A percentile compares a stretch with the other conserved stretches of the same genome.
phyloP scores from a whole-genome alignment of 2,113 vertebrate genomes.

The Amblyopsis rosae region DNA sequence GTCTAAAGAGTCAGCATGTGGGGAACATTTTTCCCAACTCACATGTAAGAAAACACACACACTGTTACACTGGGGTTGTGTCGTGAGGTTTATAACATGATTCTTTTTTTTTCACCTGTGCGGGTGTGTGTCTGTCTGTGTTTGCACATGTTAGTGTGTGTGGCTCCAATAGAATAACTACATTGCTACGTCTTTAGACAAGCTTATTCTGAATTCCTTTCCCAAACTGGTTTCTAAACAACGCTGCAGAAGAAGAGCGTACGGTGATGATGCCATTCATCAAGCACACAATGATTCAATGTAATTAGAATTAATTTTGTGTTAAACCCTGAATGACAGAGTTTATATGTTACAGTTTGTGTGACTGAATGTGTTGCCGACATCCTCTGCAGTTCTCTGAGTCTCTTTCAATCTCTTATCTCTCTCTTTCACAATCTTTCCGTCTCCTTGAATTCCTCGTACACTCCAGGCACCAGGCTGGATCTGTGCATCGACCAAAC shows the following conservation, averaged over 20 bases:
- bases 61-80: neutral
- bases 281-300: neutral
- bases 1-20: conserved; percentile 51
- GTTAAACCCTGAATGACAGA: neutral
- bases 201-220: no score
- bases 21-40: conserved; percentile 26
- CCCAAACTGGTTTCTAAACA: no score
- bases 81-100: neutral
- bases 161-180: neutral
- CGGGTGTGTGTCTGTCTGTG: no score
- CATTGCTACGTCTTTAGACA: conserved; percentile 8
- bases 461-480: conserved; percentile 38
- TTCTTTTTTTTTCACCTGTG: neutral
- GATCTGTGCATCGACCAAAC: conserved; percentile 43
- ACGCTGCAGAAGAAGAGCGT: neutral
- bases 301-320: conserved; percentile 9
- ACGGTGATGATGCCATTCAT: neutral
- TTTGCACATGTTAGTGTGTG: no score
- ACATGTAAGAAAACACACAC: neutral
- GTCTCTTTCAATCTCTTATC: neutral
- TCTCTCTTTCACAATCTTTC: conserved; percentile 10
- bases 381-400: conserved; percentile 39
- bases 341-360: neutral
- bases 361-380: conserved; percentile 28
- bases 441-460: conserved; percentile 20